Base-by-base conservation (phyloP, 2,797 vertebrate genomes). In the Peromyscus melanophrys region DNA sequence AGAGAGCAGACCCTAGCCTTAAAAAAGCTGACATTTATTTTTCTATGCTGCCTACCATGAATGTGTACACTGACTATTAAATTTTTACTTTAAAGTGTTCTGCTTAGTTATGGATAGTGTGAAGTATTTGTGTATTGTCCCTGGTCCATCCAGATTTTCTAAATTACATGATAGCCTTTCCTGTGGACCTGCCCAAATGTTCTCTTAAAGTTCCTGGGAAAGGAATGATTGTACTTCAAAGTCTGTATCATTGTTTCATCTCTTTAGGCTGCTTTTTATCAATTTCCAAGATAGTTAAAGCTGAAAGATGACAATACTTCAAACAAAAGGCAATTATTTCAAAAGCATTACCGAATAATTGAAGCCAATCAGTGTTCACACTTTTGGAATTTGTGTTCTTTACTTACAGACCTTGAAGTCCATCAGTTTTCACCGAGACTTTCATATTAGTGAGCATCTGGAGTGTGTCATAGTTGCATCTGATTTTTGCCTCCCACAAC, bases 221-320 rank as follows among this genome's bases (percentile, higher is more conserved):
- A 4, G 9, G 65, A 95, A 81, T 81, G 71, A 95, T 78, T 86
- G 37, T 67, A 94, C 95, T 96, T 97, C 96, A 97, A 97, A 97
- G 96, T 10, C 16, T 52, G 7, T 31, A 27, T 80, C 82, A 11
- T 93, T 92, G 85, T 88, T 96, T 96, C 59, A 97, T 93, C 92
- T 97, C 67, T 95, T 96, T 76, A 88, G 92, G 46, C 95, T 97
- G 93, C 84, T 96, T 96, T 97, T 96, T 95, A 96, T 98, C 97
- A 96, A 93, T 95, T 96, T 97, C 94, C 86, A 94, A 96, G 71
- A 75, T 78, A 98, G 69, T 97, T 95, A 97, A 94, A 92, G 80
- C 61, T 93, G 94, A 94, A 97, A 96, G 63, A 97, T 0, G 82
- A 96, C 57, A 59, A 94, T 23, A 95, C 94, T 96, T 98, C 97